These are phyloP conservation scores for Polymixis flavicincta DNA, from an alignment of 2,888 invertebrate species.

Conservation along the genomic window DNA sequence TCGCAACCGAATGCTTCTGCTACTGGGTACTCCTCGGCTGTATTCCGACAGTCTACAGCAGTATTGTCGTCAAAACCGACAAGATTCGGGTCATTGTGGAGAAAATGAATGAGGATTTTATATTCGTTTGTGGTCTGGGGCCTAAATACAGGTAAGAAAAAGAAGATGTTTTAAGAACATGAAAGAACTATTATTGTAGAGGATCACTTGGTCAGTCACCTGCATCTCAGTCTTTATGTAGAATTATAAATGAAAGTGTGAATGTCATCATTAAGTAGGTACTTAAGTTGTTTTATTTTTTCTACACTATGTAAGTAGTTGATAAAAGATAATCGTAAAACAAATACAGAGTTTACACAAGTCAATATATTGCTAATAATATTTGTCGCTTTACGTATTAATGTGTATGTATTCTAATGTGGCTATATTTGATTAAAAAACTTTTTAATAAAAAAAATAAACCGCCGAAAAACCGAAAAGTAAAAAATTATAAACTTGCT, in stretches of 20 bases:
- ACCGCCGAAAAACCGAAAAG: no score
- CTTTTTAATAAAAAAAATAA: background rate
- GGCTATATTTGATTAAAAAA: background rate
- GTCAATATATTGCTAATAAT: background rate
- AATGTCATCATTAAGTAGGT: background rate
- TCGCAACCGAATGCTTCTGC: conserved; percentile 80
- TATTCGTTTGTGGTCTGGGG: conserved; percentile 72
- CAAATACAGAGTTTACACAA: background rate
- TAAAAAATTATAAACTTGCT: no score
- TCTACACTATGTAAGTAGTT: background rate
- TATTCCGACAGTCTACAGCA: conserved; percentile 69
- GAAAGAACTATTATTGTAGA: background rate
- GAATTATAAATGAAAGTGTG: background rate
- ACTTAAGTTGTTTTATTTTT: background rate
- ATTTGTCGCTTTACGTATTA: background rate
- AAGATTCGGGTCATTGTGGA: conserved; percentile 70
- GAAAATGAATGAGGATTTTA: conserved; percentile 77
- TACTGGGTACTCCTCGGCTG: conserved; percentile 75
- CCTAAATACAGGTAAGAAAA: conserved; percentile 73
- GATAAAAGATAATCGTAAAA: background rate
- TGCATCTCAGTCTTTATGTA: background rate
- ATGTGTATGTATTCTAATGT: background rate
- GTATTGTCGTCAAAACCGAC: conserved; percentile 67
- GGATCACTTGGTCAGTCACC: background rate
- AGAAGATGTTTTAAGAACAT: background rate